A percentile compares a stretch with the other conserved stretches of the same genome.
These are phyloP conservation scores for Agonum fuliginosum DNA, from an alignment of 2,888 invertebrate species.

Conservation along the genomic window DNA sequence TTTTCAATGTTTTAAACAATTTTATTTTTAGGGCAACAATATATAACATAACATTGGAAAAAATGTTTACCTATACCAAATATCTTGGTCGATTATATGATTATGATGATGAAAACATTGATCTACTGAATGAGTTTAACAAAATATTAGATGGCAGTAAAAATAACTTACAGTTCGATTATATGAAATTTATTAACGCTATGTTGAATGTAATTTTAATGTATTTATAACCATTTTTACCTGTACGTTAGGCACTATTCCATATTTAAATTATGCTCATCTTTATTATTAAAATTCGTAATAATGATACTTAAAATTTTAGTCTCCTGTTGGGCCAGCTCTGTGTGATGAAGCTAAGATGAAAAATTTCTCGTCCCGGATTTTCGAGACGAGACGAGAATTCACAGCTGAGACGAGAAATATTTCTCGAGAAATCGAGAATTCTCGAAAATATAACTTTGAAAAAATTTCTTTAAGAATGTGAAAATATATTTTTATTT, in stretches of 20 bases:
- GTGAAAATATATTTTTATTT: too few species aligned
- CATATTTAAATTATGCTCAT: background rate
- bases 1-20: too few species aligned
- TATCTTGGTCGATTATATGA: constrained; percentile 36
- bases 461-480: too few species aligned
- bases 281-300: too few species aligned
- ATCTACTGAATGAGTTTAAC: constrained; percentile 24
- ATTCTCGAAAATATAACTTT: too few species aligned
- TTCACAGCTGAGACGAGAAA: too few species aligned
- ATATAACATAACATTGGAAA: background rate
- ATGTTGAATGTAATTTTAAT: constrained; percentile 29
- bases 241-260: background rate
- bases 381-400: too few species aligned
- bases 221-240: background rate
- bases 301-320: too few species aligned
- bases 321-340: too few species aligned
- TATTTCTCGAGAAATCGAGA: too few species aligned
- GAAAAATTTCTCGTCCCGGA: too few species aligned
- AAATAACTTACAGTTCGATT: constrained; percentile 6
- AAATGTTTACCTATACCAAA: constrained; percentile 2
- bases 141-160: background rate
- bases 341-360: too few species aligned
- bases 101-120: constrained; percentile 25
- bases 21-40: background rate
- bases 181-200: background rate